Evolutionary conservation across 2,113 vertebrate genomes (phyloP).

Genomic region (Andinoacara biseriatus): DNA sequence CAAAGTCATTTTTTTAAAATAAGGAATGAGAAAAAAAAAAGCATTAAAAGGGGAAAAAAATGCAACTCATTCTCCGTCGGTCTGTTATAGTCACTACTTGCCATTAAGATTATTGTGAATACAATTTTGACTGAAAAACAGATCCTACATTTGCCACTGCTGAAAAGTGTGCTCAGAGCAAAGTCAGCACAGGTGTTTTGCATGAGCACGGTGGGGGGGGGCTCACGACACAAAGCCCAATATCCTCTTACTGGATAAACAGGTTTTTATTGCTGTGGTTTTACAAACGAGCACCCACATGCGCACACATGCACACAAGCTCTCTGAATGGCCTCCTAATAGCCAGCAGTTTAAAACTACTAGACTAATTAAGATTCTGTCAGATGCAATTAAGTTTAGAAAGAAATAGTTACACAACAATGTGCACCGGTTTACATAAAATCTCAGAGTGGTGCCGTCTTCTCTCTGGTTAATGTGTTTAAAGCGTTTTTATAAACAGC

Average conservation of each 20-base stretch:
- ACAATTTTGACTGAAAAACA: background rate
- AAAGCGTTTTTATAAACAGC: conserved; percentile 35
- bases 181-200: conserved; percentile 43
- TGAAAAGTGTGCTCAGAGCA: background rate
- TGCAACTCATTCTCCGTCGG: background rate
- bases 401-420: conserved; percentile 51
- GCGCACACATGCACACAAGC: conserved; percentile 16
- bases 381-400: conserved; percentile 55
- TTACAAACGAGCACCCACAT: conserved; percentile 31
- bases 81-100: background rate
- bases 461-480: conserved; percentile 29
- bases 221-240: conserved; percentile 53
- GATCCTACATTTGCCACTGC: background rate
- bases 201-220: conserved; percentile 14
- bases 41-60: background rate
- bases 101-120: background rate
- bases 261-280: conserved; percentile 67
- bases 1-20: background rate
- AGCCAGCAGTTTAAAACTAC: conserved; percentile 55
- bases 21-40: background rate
- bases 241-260: conserved; percentile 75
- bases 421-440: conserved; percentile 21
- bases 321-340: conserved; percentile 35
- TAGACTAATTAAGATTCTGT: conserved; percentile 59
- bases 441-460: background rate